phyloP scores from a whole-genome alignment of 2,888 invertebrate species.

The Caradrina clavipalpis region DNA sequence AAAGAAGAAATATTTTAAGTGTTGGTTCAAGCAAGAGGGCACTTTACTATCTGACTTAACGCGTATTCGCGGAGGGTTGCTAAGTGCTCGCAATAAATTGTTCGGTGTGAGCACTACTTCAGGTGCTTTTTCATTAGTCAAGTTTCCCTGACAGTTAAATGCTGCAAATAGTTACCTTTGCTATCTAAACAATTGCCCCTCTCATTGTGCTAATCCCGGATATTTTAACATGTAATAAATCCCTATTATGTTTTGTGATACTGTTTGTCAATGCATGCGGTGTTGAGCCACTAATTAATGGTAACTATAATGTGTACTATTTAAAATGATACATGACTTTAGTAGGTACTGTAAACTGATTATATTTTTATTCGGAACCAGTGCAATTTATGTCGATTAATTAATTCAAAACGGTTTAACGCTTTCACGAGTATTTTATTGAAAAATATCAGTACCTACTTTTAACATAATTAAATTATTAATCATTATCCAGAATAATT shows the following conservation, averaged over 20 bases:
- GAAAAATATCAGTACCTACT: too few species aligned
- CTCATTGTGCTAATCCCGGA: conserved; percentile 35
- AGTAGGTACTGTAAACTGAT: background rate
- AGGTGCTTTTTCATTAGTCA: conserved; percentile 84
- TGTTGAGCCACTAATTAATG: conserved; percentile 15
- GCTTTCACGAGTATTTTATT: too few species aligned
- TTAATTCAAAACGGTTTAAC: background rate
- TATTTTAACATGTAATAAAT: conserved; percentile 36
- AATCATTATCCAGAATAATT: background rate
- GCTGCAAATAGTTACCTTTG: conserved; percentile 57
- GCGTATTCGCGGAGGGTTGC: conserved; percentile 77
- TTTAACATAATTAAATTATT: too few species aligned
- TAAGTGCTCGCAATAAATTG: conserved; percentile 87
- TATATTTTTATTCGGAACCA: background rate
- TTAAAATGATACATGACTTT: background rate
- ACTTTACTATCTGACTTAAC: conserved; percentile 75
- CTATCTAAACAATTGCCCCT: conserved; percentile 55
- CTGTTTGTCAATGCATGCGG: conserved; percentile 11
- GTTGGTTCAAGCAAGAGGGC: conserved; percentile 71
- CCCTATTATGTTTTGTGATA: conserved; percentile 25
- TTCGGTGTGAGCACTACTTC: conserved; percentile 77
- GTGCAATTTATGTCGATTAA: background rate
- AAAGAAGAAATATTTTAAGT: conserved; percentile 67
- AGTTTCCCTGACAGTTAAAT: conserved; percentile 73
- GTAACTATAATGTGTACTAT: background rate